Evolutionary conservation across 2,113 vertebrate genomes (phyloP).

Genomic region (Nothobranchius furzeri): DNA sequence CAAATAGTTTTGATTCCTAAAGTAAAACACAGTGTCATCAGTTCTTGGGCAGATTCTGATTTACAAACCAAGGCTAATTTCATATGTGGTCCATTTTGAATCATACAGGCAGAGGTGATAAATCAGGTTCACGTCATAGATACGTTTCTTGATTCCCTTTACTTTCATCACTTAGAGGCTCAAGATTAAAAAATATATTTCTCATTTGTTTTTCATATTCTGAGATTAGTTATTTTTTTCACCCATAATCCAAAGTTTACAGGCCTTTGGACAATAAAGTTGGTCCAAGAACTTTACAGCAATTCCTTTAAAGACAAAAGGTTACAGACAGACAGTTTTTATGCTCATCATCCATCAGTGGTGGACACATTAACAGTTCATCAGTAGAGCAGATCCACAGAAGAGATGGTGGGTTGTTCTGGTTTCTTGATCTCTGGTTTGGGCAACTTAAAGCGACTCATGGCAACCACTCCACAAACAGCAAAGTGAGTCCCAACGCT

Average conservation of each 20-base stretch:
- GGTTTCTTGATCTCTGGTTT: conserved; percentile 88
- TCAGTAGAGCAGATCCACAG: conserved; percentile 92
- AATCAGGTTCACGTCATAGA: not conserved
- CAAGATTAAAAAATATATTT: no score
- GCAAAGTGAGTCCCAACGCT: conserved; percentile 83
- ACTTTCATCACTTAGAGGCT: no score
- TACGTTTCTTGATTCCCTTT: no score
- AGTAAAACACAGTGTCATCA: no score
- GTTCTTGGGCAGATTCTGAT: no score
- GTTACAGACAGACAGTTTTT: not conserved
- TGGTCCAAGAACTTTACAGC: no score
- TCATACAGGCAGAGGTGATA: not conserved
- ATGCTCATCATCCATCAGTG: not conserved
- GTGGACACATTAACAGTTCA: not conserved
- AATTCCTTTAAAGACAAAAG: no score
- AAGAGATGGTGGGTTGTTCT: conserved; percentile 87
- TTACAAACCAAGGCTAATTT: no score
- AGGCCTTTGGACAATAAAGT: no score
- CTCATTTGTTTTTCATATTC: not conserved
- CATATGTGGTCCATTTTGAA: not conserved
- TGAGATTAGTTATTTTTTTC: not conserved
- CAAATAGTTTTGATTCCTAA: no score
- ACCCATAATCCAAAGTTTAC: not conserved
- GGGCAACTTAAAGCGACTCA: conserved; percentile 88
- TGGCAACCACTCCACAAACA: conserved; percentile 86